Base-by-base conservation (phyloP, 2,797 vertebrate species). In the Salarias fasciatus region DNA sequence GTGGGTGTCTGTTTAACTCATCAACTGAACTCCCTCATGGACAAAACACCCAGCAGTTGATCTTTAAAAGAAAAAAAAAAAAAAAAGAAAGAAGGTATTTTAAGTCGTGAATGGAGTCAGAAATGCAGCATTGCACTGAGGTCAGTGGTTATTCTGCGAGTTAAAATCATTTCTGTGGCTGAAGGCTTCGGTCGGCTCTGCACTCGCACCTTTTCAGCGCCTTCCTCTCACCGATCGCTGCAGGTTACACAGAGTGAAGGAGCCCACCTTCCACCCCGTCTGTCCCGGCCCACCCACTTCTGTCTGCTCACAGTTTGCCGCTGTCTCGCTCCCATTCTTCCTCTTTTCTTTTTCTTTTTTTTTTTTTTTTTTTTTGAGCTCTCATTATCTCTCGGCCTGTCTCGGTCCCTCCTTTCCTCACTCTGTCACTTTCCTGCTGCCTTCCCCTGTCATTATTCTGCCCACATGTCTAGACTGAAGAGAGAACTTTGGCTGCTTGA, bases 391-490 rank as follows among this genome's bases (percentile, higher is more conserved):
- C 65, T 50, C 2, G 37, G 56, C 63, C 54, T 63, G 53, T 80
- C 63, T 76, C 76, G 8, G n/a, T 53, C 48, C 33, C 50, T 67
- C 63, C 40, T 41, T 75, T 67, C 62, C 47, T 68, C 73, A 59
- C 72, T 75, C 68, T 78, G 69, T 81, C 82, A 83, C 85, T 74
- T 79, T 74, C 50, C 53, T 47, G 64, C 55, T 77, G 61, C 64
- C 67, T 77, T 51, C 73, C 82, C 78, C 78, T 85, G 81, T 86
- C 85, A 86, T 86, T 87, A 90, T 83, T 85, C 86, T 87, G 85
- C 87, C 86, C 89, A 83, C 86, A 82, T 61, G 90, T 93, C 91
- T 93, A 91, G 92, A 92, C 91, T 56, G 72, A 63, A 69, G 82
- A 80, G 73, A 67, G 80, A 79, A 81, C 69, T 73, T 71, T 66